A percentile compares a stretch with the other conserved stretches of the same genome.
These are phyloP conservation scores for Ametastegia equiseti DNA, from an alignment of 2,888 invertebrate genomes.

Conservation along the genomic window DNA sequence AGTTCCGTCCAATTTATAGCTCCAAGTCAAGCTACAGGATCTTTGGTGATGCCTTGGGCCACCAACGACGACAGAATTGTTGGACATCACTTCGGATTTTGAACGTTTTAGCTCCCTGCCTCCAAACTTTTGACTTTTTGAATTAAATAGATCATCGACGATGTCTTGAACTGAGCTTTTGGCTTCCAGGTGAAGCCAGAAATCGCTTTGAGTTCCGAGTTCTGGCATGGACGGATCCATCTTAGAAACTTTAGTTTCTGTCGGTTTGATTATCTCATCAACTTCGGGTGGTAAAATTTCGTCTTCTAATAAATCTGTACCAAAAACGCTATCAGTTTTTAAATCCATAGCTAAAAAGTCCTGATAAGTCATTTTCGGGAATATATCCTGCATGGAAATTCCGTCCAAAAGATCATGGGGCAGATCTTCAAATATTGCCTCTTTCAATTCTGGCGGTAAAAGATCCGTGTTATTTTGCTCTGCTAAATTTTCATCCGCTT, in stretches of 20 bases:
- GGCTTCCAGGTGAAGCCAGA: slow-evolving; percentile 76
- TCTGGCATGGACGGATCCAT: slow-evolving; percentile 66
- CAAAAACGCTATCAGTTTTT: slow-evolving; percentile 79
- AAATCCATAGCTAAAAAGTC: slow-evolving; percentile 82
- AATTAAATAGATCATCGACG: slow-evolving; percentile 80
- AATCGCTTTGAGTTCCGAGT: slow-evolving; percentile 68
- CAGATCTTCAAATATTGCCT: slow-evolving; percentile 91
- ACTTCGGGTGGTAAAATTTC: slow-evolving; percentile 67
- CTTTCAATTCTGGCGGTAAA: slow-evolving; percentile 90
- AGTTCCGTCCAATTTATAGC: slow-evolving; percentile 83
- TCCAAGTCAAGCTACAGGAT: slow-evolving; percentile 84
- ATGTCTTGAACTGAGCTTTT: slow-evolving; percentile 77
- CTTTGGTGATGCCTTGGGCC: slow-evolving; percentile 79
- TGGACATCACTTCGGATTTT: slow-evolving; percentile 81
- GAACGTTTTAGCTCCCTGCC: slow-evolving; percentile 81
- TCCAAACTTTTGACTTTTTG: slow-evolving; percentile 71
- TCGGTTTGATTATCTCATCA: slow-evolving; percentile 67
- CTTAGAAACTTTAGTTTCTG: slow-evolving; percentile 62
- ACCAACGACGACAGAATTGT: slow-evolving; percentile 76
- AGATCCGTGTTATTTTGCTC: slow-evolving; percentile 89
- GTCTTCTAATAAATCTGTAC: slow-evolving; percentile 73
- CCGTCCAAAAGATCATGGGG: slow-evolving; percentile 90
- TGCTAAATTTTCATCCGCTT: slow-evolving; percentile 80
- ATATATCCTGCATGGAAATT: slow-evolving; percentile 91
- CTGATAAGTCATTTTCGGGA: slow-evolving; percentile 85